Evolutionary conservation across 2,888 invertebrate species (phyloP).

Genomic region (Diarsia mendica): DNA sequence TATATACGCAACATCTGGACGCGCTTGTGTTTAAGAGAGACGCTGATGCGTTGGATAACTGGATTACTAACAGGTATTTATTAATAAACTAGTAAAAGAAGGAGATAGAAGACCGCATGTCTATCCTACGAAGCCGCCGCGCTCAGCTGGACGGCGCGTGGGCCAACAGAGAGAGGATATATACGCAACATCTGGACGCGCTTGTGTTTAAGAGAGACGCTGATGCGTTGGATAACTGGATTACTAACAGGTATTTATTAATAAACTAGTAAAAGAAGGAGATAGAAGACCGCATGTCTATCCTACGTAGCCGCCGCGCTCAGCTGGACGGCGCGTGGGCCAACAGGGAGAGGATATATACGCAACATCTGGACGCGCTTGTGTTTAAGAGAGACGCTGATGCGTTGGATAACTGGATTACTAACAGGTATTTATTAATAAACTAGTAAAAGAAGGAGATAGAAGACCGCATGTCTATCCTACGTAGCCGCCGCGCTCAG

Average conservation of each 20-base stretch:
- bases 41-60: slow-evolving; percentile 96
- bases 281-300: slow-evolving; percentile 95
- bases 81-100: slow-evolving; percentile 92
- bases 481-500: slow-evolving; percentile 92
- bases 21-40: slow-evolving; percentile 97
- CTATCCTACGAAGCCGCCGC: slow-evolving; percentile 92
- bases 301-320: slow-evolving; percentile 92
- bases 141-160: slow-evolving; percentile 94
- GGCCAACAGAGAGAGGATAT: slow-evolving; percentile 94
- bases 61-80: slow-evolving; percentile 92
- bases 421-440: slow-evolving; percentile 84
- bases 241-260: slow-evolving; percentile 88
- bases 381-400: slow-evolving; percentile 97
- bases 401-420: slow-evolving; percentile 97
- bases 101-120: slow-evolving; percentile 97
- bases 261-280: slow-evolving; percentile 94
- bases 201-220: slow-evolving; percentile 97
- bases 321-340: slow-evolving; percentile 94
- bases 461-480: slow-evolving; percentile 94
- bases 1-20: slow-evolving; percentile 98
- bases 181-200: slow-evolving; percentile 97
- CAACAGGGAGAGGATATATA: slow-evolving; percentile 95
- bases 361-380: slow-evolving; percentile 97
- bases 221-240: slow-evolving; percentile 97
- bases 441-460: slow-evolving; percentile 96